Base-by-base conservation (phyloP, 1,140 invertebrate species). In the Sinella curviseta region DNA sequence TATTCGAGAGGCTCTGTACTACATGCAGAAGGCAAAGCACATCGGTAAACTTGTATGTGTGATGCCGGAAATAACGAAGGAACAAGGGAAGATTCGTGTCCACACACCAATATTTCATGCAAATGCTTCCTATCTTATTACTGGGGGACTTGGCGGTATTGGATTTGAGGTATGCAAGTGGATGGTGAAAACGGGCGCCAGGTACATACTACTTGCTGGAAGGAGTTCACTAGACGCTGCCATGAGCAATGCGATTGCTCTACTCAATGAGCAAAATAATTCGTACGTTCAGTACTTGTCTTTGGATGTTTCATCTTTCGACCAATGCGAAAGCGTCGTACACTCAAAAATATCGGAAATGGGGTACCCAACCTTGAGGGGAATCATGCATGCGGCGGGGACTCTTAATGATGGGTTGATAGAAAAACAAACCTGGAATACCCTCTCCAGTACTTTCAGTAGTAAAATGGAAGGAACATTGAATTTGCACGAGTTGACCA, bases 11-110 rank as follows among this genome's bases (percentile, higher is more conserved):
- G 57, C 57, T 65, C 57, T 65, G 16, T n/a, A 65, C 3, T 65
- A 65, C 26, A 16, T 65, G 57, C 57, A 65, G 57, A 65, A 65
- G 26, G 57, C 57, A 4, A 65, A 65, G 57, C 57, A 65, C 24
- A 65, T 65, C 24, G 57, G 57, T 4, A 65, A 65, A 26, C 3
- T 65, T 26, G 26, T 65, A n/a, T n/a, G 16, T n/a, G 26, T 65
- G 26, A 14, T 65, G 24, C 57, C 57, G 8, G 57, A 65, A 65
- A n/a, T 65, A 12, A 14, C 3, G 4, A 8, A 17, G 24, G 3
- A 4, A 8, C 3, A 65, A 4, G 26, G 26, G 8, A 65, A 65
- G 24, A 14, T 8, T 14, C 8, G 24, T 4, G 57, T 65, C 14
- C 8, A 12, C 4, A 65, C 57, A 4, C 57, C 14, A 65, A 16